Base-by-base conservation (phyloP, 2,888 invertebrate genomes). In the Liopterus haemorrhoidalis region DNA sequence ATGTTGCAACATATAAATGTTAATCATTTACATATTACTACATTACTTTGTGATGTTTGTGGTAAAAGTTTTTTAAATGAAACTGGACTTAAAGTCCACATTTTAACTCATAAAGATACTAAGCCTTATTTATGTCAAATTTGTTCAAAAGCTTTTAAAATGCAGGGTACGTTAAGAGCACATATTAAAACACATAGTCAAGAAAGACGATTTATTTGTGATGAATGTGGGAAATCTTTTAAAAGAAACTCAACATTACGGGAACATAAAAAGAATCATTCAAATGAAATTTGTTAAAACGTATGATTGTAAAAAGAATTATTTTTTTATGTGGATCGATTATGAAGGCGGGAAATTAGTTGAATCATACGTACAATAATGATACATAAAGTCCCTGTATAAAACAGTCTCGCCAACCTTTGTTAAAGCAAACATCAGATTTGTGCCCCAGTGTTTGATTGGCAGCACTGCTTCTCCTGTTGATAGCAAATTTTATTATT, bases 141-240 rank as follows among this genome's bases (percentile, higher is more conserved):
- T 1, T 70, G 72, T 51, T 67, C 67, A 9, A 71, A 71, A 48
- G 61, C 67, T 0, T 72, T 70, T 40, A 68, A 68, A 0, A 59
- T 69, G 25, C 68, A 67, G 56, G 69, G 65, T 37, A 70, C 68
- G 0, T 45, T 71, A 5, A 66, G 62, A 2, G 68, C 70, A 24
- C 71, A 71, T 49, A 64, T 70, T 64, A 50, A 68, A 6, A 70
- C 70, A 32, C 71, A 71, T 48, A 31, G 44, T 66, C 45, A 41
- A 19, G 49, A 69, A 48, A 68, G 69, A 48, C 70, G 70, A 70
- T 70, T 25, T 59, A 65, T 40, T 27, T 75, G 75, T 60, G 65
- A 71, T 50, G 67, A 70, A 59, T 75, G 75, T 64, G 71, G 71
- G 12, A 75, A 75, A 62, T 72, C 71, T n/a, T 75, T 74, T 67